phyloP scores from a whole-genome alignment of 2,797 vertebrate genomes.

The Ispidina picta region DNA sequence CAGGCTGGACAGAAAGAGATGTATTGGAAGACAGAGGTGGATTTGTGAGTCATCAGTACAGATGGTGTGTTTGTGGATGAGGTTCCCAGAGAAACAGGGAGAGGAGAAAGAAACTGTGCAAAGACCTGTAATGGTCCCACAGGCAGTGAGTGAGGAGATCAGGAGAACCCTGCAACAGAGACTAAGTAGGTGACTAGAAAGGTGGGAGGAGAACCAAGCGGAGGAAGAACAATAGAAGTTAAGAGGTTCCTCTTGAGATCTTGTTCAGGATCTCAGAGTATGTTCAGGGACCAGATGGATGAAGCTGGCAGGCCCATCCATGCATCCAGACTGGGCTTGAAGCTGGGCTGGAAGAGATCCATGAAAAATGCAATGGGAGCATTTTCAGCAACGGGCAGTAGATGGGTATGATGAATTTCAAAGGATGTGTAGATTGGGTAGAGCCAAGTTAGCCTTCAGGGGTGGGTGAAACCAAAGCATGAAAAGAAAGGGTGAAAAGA shows the following conservation, averaged over 20 bases:
- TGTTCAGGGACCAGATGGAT: background rate
- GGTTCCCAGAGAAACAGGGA: background rate
- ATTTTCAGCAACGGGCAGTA: background rate
- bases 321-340: fast-evolving
- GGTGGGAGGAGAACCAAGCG: background rate
- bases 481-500: background rate
- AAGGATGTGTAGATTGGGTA: background rate
- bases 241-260: background rate
- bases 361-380: background rate
- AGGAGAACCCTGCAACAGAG: background rate
- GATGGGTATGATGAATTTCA: background rate
- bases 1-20: background rate
- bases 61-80: background rate
- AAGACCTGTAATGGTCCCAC: background rate
- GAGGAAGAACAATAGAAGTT: background rate
- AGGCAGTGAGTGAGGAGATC: background rate
- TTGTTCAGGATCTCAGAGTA: background rate
- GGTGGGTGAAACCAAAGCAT: background rate
- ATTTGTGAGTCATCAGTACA: slow-evolving; percentile 1
- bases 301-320: background rate
- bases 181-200: background rate
- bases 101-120: background rate
- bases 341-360: background rate
- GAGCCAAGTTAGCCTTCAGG: background rate
- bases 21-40: background rate